Percentiles rank a stretch among this genome's conserved stretches.
Conservation (phyloP, 2,113 vertebrate genomes). For the Protobothrops mucrosquamatus region DNA sequence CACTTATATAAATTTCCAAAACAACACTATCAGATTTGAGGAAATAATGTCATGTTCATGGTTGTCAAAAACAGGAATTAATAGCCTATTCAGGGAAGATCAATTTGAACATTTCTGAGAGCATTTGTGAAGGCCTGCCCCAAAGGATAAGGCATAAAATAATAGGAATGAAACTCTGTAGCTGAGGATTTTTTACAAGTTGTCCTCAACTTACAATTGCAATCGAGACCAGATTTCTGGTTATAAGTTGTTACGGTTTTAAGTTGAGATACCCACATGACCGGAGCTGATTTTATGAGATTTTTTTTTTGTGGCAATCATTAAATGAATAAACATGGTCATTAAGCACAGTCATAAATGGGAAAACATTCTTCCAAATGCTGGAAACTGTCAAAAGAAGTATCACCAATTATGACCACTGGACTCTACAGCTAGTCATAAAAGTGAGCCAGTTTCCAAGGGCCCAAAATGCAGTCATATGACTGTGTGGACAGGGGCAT, state of each 20-base stretch:
- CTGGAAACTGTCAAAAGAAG: neutral
- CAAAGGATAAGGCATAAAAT: neutral
- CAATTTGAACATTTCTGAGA: neutral
- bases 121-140: neutral
- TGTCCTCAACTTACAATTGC: neutral
- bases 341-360: neutral
- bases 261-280: neutral
- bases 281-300: neutral
- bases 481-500: neutral
- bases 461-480: neutral
- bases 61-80: neutral
- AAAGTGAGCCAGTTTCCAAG: neutral
- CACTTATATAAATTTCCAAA: neutral
- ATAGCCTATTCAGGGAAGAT: neutral
- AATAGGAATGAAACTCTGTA: neutral
- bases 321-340: neutral
- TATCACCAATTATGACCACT: neutral
- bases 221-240: neutral
- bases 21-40: neutral
- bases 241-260: neutral
- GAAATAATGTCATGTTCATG: neutral
- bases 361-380: neutral
- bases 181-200: neutral
- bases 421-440: neutral
- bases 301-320: neutral